A percentile compares a stretch with the other conserved stretches of the same genome.
phyloP scores from a whole-genome alignment of 2,888 invertebrate genomes.

The Tenodera sinensis region DNA sequence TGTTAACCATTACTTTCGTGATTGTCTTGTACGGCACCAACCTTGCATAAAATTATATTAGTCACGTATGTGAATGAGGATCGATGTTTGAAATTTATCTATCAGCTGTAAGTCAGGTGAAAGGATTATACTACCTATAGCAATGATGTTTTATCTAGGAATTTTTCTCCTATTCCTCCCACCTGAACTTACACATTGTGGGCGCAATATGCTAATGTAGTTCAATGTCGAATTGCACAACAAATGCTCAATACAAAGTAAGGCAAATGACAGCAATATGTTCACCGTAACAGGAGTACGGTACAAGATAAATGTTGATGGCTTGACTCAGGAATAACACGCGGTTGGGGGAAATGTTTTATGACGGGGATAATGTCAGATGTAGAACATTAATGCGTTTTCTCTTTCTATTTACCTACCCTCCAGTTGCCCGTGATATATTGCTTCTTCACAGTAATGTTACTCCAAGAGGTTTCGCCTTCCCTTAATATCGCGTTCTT shows the following conservation, averaged over 20 bases:
- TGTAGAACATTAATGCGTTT: neutral
- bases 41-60: too few relatives aligned
- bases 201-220: too few relatives aligned
- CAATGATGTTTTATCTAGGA: too few relatives aligned
- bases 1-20: too few relatives aligned
- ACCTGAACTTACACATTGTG: too few relatives aligned
- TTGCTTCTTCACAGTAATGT: neutral
- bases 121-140: too few relatives aligned
- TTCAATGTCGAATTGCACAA: neutral
- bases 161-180: too few relatives aligned
- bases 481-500: neutral
- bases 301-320: neutral
- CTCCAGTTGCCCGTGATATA: neutral
- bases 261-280: neutral
- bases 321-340: neutral
- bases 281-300: neutral
- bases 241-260: neutral
- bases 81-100: too few relatives aligned
- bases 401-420: neutral
- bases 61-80: too few relatives aligned
- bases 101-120: too few relatives aligned
- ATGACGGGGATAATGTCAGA: neutral
- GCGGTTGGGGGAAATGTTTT: neutral
- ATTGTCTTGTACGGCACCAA: too few relatives aligned
- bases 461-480: neutral